A percentile compares a stretch with the other conserved stretches of the same genome.
Evolutionary conservation across 1,140 invertebrate species (phyloP).

Genomic region (Sitobion miscanthi): DNA sequence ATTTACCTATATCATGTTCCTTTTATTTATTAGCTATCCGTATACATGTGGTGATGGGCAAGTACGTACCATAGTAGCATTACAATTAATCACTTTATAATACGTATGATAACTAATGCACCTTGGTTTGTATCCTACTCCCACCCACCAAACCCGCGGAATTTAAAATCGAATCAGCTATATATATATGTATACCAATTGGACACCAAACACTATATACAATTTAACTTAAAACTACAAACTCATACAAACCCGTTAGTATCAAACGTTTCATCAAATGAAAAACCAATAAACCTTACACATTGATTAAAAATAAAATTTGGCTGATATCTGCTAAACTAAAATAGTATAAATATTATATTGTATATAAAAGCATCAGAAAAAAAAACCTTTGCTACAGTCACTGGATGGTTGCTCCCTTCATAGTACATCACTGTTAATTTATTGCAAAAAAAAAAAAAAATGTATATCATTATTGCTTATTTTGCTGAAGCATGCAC

Average conservation of each 20-base stretch:
- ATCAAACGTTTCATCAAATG: background rate
- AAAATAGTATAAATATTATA: too few relatives aligned
- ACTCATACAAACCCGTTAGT: background rate
- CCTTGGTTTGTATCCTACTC: too few relatives aligned
- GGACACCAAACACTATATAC: background rate
- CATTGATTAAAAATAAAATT: background rate
- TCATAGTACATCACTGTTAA: too few relatives aligned
- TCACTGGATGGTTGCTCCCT: too few relatives aligned
- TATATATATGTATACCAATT: background rate
- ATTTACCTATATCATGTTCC: background rate
- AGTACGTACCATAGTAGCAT: background rate
- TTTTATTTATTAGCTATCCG: background rate
- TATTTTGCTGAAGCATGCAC: background rate
- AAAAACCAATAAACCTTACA: background rate
- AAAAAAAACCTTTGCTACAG: too few relatives aligned
- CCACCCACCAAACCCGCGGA: too few relatives aligned
- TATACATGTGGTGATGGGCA: background rate
- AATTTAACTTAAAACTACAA: background rate
- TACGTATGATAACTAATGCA: too few relatives aligned
- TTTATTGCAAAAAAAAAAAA: too few relatives aligned
- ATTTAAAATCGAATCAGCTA: background rate
- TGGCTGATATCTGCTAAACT: too few relatives aligned
- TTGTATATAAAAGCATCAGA: too few relatives aligned
- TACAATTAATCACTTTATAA: too few relatives aligned
- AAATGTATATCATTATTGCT: background rate